Percentiles rank a stretch among this genome's conserved stretches.
Evolutionary conservation across 2,113 vertebrate genomes (phyloP).

Genomic region (Heliornis fulica): DNA sequence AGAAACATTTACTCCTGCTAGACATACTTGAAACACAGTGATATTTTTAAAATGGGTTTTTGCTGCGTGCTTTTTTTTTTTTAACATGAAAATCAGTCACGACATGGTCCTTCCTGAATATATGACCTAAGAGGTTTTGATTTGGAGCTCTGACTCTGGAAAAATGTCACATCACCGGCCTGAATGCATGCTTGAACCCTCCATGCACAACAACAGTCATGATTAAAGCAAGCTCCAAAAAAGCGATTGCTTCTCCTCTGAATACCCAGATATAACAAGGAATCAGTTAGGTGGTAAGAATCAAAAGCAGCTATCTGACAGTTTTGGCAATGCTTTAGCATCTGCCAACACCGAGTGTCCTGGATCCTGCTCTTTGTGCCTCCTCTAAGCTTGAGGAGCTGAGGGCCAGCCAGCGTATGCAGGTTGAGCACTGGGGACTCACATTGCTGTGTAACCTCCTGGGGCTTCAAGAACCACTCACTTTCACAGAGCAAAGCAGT

Average conservation of each 20-base stretch:
- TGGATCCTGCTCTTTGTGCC: background rate
- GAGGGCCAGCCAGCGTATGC: background rate
- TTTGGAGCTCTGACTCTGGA: background rate
- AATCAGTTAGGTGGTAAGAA: background rate
- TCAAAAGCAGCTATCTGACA: background rate
- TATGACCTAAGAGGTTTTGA: background rate
- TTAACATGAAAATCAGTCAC: background rate
- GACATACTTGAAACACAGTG: background rate
- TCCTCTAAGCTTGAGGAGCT: background rate
- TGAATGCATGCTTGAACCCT: background rate
- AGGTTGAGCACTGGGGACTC: fast-evolving
- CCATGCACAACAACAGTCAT: background rate
- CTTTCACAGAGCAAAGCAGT: background rate
- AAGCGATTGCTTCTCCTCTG: background rate
- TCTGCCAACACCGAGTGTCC: background rate
- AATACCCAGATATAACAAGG: background rate
- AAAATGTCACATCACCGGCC: background rate
- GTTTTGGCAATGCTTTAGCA: background rate
- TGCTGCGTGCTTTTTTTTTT: background rate
- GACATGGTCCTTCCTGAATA: background rate
- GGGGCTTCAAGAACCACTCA: background rate
- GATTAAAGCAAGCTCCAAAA: background rate
- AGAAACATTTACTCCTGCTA: slow-evolving; percentile 8
- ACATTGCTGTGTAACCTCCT: background rate
- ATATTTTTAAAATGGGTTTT: background rate